Percentiles rank a stretch among this genome's conserved stretches.
These are phyloP conservation scores for Lycaon pictus DNA, from an alignment of 2,113 vertebrate species.

Conservation along the genomic window DNA sequence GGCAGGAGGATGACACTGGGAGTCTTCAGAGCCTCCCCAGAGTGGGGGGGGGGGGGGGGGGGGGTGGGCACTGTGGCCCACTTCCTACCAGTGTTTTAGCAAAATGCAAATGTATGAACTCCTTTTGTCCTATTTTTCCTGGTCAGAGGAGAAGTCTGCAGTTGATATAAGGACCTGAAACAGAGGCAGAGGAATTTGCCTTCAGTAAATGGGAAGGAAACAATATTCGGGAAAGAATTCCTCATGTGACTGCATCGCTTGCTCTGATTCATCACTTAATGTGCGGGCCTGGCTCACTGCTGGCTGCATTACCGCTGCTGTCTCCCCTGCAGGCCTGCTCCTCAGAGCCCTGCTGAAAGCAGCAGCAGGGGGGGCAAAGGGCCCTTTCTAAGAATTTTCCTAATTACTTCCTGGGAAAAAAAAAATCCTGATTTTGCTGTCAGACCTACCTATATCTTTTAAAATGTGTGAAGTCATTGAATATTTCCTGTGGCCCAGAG, in stretches of 20 bases:
- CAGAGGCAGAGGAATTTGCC: not conserved
- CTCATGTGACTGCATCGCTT: not conserved
- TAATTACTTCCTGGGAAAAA: conserved; percentile 42
- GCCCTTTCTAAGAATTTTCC: conserved; percentile 16
- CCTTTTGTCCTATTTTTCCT: not conserved
- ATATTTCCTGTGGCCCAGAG: not conserved
- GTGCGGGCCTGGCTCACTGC: conserved; percentile 61
- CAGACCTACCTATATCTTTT: not conserved
- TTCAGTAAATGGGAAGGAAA: conserved; percentile 56
- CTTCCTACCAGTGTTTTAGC: not conserved
- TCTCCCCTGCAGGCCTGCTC: not conserved
- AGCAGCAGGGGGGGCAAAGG: not conserved
- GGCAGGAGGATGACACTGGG: accelerated
- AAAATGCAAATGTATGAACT: not conserved
- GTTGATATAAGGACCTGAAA: not conserved
- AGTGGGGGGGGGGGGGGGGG: no score
- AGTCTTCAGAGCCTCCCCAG: not conserved
- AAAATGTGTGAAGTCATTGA: not conserved
- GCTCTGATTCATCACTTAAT: conserved; percentile 67
- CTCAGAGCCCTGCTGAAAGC: not conserved
- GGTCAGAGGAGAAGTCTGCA: conserved; percentile 14
- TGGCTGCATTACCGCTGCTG: not conserved
- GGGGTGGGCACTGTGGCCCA: accelerated
- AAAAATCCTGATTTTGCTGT: not conserved
- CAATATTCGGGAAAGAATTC: conserved; percentile 53